Evolutionary conservation across 2,113 vertebrate species (phyloP).

Genomic region (Isichthys henryi): DNA sequence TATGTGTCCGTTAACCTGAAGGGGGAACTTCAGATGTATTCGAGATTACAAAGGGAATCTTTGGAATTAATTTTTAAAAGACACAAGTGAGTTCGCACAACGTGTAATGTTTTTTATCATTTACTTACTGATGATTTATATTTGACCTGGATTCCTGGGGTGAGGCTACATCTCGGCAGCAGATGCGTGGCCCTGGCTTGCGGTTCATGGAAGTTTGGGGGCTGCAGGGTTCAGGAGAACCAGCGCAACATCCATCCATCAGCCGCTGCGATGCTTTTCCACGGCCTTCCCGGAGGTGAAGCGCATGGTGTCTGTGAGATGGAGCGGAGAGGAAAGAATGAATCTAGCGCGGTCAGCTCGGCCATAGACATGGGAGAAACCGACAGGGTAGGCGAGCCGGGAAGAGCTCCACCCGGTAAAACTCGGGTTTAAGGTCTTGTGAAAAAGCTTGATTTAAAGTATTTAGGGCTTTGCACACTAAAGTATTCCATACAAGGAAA

Average conservation of each 20-base stretch:
- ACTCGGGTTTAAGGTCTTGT: background rate
- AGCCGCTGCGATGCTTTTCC: conserved; percentile 88
- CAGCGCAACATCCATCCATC: conserved; percentile 63
- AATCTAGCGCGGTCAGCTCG: conserved; percentile 90
- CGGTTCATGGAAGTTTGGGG: conserved; percentile 75
- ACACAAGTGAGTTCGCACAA: background rate
- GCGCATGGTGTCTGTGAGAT: conserved; percentile 95
- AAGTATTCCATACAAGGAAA: background rate
- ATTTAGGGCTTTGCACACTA: background rate
- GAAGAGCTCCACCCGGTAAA: background rate
- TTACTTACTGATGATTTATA: background rate
- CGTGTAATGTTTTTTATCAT: background rate
- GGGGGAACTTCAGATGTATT: background rate
- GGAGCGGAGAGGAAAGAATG: conserved; percentile 88
- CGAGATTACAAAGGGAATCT: background rate
- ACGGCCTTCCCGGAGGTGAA: conserved; percentile 82
- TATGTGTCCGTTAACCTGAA: background rate
- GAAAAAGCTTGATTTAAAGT: background rate
- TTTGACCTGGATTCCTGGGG: background rate
- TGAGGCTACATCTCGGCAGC: conserved; percentile 27
- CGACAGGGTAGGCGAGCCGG: conserved; percentile 79
- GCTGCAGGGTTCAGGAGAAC: conserved; percentile 66
- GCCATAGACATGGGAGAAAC: conserved; percentile 95
- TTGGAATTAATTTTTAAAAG: background rate
- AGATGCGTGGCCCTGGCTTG: conserved; percentile 57